These are phyloP conservation scores for Coptotermes formosanus DNA, from an alignment of 1,140 invertebrate genomes.

Conservation along the genomic window DNA sequence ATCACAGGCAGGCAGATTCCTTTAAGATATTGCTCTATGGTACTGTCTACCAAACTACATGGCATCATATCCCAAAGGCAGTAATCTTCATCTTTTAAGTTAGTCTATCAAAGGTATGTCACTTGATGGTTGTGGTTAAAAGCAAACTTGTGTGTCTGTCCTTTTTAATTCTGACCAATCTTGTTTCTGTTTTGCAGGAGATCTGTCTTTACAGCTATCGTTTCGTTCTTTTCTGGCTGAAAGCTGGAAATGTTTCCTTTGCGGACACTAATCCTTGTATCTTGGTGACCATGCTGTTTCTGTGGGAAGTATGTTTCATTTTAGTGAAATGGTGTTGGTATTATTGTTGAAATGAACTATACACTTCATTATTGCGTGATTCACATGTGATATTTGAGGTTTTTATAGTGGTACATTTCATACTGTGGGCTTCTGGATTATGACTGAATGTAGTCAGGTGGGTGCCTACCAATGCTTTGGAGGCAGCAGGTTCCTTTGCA, in stretches of 20 bases:
- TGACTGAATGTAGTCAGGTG: no score
- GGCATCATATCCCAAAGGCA: no score
- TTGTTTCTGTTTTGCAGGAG: constrained; percentile 14
- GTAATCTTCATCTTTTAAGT: no score
- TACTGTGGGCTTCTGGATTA: no score
- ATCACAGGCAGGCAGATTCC: no score
- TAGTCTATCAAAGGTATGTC: no score
- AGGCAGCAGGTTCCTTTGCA: no score
- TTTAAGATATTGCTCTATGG: no score
- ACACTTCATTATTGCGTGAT: neutral
- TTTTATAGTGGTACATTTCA: no score
- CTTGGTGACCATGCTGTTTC: neutral
- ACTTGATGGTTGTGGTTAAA: neutral
- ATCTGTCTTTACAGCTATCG: constrained; percentile 17
- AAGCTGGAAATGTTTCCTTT: constrained; percentile 8
- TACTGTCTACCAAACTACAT: no score
- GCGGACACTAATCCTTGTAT: neutral
- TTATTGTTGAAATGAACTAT: neutral
- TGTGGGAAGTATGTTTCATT: neutral
- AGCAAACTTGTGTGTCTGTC: neutral
- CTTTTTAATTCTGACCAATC: neutral
- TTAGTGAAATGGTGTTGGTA: neutral
- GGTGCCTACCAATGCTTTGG: no score
- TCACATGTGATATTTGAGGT: neutral
- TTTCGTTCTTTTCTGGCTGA: neutral